Evolutionary conservation across 53 echinoderm and acorn worm genomes (phyloP).

Genomic region (Stichopus horrens): DNA sequence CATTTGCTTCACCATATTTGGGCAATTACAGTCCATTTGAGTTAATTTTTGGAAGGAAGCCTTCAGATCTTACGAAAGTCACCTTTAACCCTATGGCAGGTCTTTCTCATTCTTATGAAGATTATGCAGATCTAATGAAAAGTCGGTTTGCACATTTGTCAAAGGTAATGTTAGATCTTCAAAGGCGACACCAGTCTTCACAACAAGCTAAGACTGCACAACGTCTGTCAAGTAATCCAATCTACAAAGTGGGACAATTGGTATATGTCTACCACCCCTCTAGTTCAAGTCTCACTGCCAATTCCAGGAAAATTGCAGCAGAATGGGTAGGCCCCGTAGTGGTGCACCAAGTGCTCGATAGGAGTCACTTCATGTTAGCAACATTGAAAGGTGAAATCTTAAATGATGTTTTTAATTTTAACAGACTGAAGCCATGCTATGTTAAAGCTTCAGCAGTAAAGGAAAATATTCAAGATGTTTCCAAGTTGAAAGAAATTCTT

Average conservation of each 20-base stretch:
- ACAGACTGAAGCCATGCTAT: too few species aligned
- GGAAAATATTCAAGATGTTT: too few species aligned
- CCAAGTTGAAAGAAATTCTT: too few species aligned
- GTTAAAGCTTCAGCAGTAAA: too few species aligned
- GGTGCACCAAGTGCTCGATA: conserved; percentile 42
- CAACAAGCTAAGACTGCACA: conserved; percentile 10
- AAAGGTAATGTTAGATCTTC: conserved; percentile 17
- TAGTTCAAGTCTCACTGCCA: too few species aligned
- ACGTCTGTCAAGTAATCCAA: background rate
- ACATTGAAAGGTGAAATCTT: too few species aligned
- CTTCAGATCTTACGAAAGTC: conserved; percentile 35
- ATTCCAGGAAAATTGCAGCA: conserved; percentile 42
- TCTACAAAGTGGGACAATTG: conserved; percentile 47
- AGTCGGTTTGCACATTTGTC: conserved; percentile 41
- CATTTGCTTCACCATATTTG: conserved; percentile 45
- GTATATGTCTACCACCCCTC: conserved; percentile 23
- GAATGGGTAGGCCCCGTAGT: conserved; percentile 52
- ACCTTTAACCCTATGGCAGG: conserved; percentile 27
- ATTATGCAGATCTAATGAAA: conserved; percentile 22
- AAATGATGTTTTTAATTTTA: too few species aligned
- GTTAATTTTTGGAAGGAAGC: conserved; percentile 40
- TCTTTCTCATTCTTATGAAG: conserved; percentile 37
- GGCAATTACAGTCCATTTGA: conserved; percentile 49
- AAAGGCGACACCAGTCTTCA: conserved; percentile 15
- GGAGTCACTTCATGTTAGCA: conserved; percentile 46